A percentile compares a stretch with the other conserved stretches of the same genome.
phyloP scores from a whole-genome alignment of 2,113 vertebrate species.

The Xiphorhynchus elegans region DNA sequence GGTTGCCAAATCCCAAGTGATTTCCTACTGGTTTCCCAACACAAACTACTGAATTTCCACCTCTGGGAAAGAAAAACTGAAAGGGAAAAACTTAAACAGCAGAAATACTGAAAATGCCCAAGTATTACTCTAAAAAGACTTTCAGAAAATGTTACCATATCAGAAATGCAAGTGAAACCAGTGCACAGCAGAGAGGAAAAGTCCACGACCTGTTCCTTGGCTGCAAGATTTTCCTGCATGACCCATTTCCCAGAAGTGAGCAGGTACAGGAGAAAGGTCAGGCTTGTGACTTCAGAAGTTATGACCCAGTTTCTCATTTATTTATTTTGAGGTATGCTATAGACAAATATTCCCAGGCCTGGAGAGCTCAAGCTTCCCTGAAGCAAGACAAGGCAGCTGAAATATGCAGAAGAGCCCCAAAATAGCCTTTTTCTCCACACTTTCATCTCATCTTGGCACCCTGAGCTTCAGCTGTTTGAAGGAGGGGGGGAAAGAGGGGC shows the following conservation, averaged over 20 bases:
- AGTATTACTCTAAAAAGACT: neutral
- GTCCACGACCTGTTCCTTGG: neutral
- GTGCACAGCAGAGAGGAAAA: fast-evolving
- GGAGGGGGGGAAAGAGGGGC: neutral
- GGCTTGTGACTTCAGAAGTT: neutral
- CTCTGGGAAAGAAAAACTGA: neutral
- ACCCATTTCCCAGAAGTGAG: neutral
- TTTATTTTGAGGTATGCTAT: neutral
- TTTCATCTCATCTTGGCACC: neutral
- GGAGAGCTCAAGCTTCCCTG: neutral
- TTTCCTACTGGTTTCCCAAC: neutral
- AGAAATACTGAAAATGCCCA: neutral
- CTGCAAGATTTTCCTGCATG: neutral
- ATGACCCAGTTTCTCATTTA: neutral
- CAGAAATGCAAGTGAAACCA: neutral
- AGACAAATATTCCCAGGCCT: neutral
- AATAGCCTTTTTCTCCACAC: neutral
- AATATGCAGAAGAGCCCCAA: neutral
- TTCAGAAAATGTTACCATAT: neutral
- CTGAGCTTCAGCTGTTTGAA: neutral
- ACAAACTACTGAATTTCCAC: neutral
- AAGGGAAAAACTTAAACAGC: neutral
- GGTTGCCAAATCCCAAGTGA: neutral
- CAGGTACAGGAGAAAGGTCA: slow-evolving; percentile 1
- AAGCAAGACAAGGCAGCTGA: neutral